These are phyloP conservation scores for Tolypeutes matacus DNA, from an alignment of 2,797 vertebrate genomes.

Conservation along the genomic window DNA sequence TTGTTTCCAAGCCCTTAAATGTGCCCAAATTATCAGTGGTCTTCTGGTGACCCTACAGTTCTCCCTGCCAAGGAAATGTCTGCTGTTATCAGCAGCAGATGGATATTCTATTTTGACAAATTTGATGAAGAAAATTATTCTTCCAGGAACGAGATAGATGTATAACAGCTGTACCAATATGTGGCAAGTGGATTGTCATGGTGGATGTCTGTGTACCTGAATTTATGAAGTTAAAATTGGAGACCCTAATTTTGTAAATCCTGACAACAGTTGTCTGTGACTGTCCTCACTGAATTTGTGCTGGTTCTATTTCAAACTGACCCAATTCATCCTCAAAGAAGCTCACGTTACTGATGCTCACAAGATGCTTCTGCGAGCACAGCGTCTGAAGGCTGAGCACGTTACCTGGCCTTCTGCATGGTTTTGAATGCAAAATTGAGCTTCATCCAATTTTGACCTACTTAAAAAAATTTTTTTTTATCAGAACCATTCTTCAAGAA, in stretches of 20 bases:
- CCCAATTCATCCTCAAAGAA: background rate
- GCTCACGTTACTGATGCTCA: background rate
- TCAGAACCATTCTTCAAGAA: background rate
- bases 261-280: background rate
- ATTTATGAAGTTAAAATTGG: slow-evolving; percentile 55
- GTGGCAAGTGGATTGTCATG: slow-evolving; percentile 67
- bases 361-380: background rate
- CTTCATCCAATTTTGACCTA: background rate
- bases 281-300: background rate
- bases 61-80: background rate
- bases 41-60: slow-evolving; percentile 19
- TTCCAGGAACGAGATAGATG: slow-evolving; percentile 51
- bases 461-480: background rate
- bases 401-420: background rate
- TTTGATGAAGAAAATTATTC: slow-evolving; percentile 74
- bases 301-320: slow-evolving; percentile 39
- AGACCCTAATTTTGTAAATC: slow-evolving; percentile 23
- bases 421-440: slow-evolving; percentile 30
- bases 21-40: background rate
- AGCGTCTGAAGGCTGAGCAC: background rate
- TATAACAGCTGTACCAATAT: slow-evolving; percentile 31
- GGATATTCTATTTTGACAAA: slow-evolving; percentile 58
- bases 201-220: slow-evolving; percentile 35
- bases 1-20: slow-evolving; percentile 17
- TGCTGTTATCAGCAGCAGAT: slow-evolving; percentile 42